Percentiles rank a stretch among this genome's conserved stretches.
Conservation (phyloP, 1,140 invertebrate genomes). For the Tetranychus cinnabarinus region DNA sequence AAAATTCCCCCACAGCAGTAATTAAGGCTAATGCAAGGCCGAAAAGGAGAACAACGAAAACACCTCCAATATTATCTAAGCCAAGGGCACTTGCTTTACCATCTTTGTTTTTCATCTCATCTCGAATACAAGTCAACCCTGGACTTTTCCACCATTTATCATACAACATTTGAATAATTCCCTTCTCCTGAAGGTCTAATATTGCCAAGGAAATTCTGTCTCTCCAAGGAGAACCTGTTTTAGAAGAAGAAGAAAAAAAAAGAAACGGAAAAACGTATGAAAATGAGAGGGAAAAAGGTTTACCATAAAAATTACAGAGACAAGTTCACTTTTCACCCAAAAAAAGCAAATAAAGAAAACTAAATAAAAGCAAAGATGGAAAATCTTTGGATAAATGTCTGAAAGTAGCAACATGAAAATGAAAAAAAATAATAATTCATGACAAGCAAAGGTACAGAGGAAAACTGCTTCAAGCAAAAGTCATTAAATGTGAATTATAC, state of each 20-base stretch:
- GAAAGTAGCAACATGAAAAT: no score
- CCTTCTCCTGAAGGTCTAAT: slow-evolving; percentile 25
- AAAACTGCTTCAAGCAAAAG: no score
- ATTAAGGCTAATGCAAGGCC: slow-evolving; percentile 19
- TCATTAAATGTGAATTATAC: no score
- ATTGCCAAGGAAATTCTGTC: slow-evolving; percentile 20
- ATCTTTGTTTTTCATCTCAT: slow-evolving; percentile 11
- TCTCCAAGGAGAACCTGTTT: slow-evolving; percentile 3
- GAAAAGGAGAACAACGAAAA: slow-evolving; percentile 27
- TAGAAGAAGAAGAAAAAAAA: not conserved
- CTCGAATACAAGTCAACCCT: slow-evolving; percentile 12
- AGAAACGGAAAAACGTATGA: not conserved
- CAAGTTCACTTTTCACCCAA: no score
- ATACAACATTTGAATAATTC: slow-evolving; percentile 24
- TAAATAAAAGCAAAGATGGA: no score
- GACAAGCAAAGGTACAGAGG: not conserved
- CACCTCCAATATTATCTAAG: slow-evolving; percentile 17
- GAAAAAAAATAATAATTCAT: not conserved
- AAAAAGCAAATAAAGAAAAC: no score
- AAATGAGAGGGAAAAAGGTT: no score
- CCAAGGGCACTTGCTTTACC: slow-evolving; percentile 10
- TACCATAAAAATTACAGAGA: no score
- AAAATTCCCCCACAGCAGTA: slow-evolving; percentile 12
- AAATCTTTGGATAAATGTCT: no score
- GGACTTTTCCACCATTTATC: slow-evolving; percentile 20